Evolutionary conservation across 1,140 invertebrate species (phyloP).

Genomic region (Pygmarrhopalites habei): DNA sequence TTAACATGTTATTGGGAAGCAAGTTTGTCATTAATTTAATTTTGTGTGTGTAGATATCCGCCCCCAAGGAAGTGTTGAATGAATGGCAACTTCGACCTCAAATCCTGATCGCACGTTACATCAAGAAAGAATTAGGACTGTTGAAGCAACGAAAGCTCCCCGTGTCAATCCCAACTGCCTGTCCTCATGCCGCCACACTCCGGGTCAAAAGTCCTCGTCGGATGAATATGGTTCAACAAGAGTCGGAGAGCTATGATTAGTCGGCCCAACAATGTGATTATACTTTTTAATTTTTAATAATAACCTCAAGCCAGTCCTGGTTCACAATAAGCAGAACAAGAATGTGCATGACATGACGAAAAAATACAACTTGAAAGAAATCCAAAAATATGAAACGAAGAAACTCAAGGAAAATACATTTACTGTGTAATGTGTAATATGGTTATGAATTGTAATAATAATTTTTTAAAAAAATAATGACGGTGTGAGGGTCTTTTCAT

Average conservation of each 20-base stretch:
- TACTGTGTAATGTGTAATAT: too few species aligned
- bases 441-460: too few species aligned
- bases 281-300: too few species aligned
- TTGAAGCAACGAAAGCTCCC: conserved; percentile 44
- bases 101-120: conserved; percentile 76
- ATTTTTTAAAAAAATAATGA: too few species aligned
- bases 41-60: conserved; percentile 74
- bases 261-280: too few species aligned
- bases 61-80: conserved; percentile 79
- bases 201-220: conserved; percentile 72
- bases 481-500: too few species aligned
- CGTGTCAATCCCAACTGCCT: conserved; percentile 39
- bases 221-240: conserved; percentile 80
- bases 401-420: too few species aligned
- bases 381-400: too few species aligned
- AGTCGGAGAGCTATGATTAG: conserved; percentile 83
- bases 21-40: too few species aligned
- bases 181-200: conserved; percentile 62
- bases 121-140: conserved; percentile 69
- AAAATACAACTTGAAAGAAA: neutral
- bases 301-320: too few species aligned
- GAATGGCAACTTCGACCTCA: conserved; percentile 92
- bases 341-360: neutral
- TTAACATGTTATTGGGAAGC: too few species aligned
- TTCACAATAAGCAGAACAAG: too few species aligned